Evolutionary conservation across 1,140 invertebrate species (phyloP).

Genomic region (Amphibalanus amphitrite): DNA sequence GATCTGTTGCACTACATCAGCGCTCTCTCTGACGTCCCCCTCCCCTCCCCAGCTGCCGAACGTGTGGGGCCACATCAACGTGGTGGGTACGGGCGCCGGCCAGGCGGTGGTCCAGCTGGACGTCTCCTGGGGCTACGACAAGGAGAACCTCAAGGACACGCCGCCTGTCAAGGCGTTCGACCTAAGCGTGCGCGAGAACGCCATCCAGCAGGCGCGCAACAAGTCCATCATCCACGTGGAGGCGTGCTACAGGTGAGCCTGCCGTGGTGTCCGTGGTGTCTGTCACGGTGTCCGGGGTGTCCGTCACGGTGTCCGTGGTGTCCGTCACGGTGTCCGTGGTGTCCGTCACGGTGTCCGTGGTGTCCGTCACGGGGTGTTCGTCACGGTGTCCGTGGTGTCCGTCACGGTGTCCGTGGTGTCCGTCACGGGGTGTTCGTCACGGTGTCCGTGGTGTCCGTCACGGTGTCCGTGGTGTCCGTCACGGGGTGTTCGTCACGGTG

Average conservation of each 20-base stretch:
- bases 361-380: no score
- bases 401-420: no score
- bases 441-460: no score
- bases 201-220: conserved; percentile 30
- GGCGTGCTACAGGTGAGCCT: neutral
- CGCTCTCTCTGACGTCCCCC: neutral
- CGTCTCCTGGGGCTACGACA: conserved; percentile 37
- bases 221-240: conserved; percentile 20
- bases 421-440: no score
- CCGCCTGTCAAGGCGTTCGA: conserved; percentile 32
- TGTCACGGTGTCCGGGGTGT: no score
- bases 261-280: no score
- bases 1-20: neutral
- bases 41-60: conserved; percentile 20
- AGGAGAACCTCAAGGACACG: conserved; percentile 30
- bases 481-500: no score
- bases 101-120: conserved; percentile 37
- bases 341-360: no score
- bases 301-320: no score
- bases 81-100: conserved; percentile 36
- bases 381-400: no score
- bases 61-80: conserved; percentile 38
- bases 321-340: no score
- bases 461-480: no score
- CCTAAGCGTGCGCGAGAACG: conserved; percentile 28